phyloP scores from a whole-genome alignment of 2,888 invertebrate genomes.

The Baronia brevicornis region DNA sequence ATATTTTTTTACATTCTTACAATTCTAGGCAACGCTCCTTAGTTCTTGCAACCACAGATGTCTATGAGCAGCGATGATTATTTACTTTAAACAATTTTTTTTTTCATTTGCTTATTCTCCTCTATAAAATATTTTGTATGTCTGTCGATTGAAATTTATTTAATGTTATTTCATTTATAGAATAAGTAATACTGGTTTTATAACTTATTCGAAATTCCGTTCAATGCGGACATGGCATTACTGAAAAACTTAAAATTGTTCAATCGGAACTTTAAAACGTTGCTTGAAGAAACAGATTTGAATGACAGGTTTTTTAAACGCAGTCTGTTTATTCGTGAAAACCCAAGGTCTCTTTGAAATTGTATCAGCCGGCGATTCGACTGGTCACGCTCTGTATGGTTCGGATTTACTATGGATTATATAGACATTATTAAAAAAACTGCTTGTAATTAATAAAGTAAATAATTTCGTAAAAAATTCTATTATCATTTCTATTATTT shows the following conservation, averaged over 20 bases:
- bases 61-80: no score
- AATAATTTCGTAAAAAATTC: no score
- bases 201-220: slow-evolving; percentile 1
- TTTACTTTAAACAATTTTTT: no score
- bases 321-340: slow-evolving; percentile 36
- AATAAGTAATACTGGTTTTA: neutral
- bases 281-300: slow-evolving; percentile 5
- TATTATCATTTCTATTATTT: no score
- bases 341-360: slow-evolving; percentile 60
- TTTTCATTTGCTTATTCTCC: no score
- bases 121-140: no score
- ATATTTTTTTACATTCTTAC: no score
- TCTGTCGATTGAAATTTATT: slow-evolving; percentile 2
- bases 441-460: no score
- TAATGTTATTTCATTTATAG: neutral
- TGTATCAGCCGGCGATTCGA: slow-evolving; percentile 41
- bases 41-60: no score
- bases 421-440: slow-evolving; percentile 11
- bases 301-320: slow-evolving; percentile 13
- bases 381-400: slow-evolving; percentile 33
- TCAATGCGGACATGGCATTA: neutral
- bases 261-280: slow-evolving; percentile 1
- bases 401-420: slow-evolving; percentile 18
- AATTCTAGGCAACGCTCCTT: no score
- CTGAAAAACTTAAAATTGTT: slow-evolving; percentile 4